Percentiles rank a stretch among this genome's conserved stretches.
These are phyloP conservation scores for Cyclophora punctaria DNA, from an alignment of 2,888 invertebrate species.

Conservation along the genomic window DNA sequence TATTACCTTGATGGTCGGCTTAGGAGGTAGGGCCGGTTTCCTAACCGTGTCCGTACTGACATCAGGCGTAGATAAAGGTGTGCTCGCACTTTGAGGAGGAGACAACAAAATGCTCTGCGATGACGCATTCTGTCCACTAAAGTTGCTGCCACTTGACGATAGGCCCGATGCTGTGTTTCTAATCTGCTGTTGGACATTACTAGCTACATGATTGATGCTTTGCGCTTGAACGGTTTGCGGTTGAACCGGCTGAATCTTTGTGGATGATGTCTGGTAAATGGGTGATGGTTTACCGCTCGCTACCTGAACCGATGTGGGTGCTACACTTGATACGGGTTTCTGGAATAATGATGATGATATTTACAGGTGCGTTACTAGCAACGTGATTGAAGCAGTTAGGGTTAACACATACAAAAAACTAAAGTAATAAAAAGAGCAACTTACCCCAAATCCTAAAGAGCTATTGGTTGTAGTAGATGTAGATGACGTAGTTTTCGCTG, in stretches of 20 bases:
- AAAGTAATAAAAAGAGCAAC: slow-evolving; percentile 16
- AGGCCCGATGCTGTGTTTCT: slow-evolving; percentile 69
- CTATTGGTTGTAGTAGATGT: slow-evolving; percentile 58
- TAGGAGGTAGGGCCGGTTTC: slow-evolving; percentile 88
- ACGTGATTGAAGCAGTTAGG: slow-evolving; percentile 7
- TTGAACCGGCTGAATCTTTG: slow-evolving; percentile 86
- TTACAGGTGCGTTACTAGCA: slow-evolving; percentile 46
- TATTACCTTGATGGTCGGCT: slow-evolving; percentile 80
- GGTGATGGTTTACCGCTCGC: slow-evolving; percentile 80
- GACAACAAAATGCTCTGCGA: slow-evolving; percentile 69
- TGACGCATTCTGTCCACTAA: slow-evolving; percentile 53
- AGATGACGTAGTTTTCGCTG: slow-evolving; percentile 57
- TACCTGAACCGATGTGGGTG: slow-evolving; percentile 83
- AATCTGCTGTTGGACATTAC: slow-evolving; percentile 71
- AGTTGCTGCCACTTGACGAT: slow-evolving; percentile 64
- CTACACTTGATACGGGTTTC: slow-evolving; percentile 91
- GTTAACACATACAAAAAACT: background rate
- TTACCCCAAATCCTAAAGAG: slow-evolving; percentile 68
- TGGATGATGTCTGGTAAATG: slow-evolving; percentile 86
- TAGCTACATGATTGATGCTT: slow-evolving; percentile 64
- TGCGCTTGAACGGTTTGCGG: slow-evolving; percentile 80
- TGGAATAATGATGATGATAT: slow-evolving; percentile 75
- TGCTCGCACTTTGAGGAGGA: slow-evolving; percentile 77
- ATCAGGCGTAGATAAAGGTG: slow-evolving; percentile 73
- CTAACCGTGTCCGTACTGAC: slow-evolving; percentile 73